These are phyloP conservation scores for Drosophila asahinai DNA, from an alignment of 1,140 invertebrate genomes.

Conservation along the genomic window DNA sequence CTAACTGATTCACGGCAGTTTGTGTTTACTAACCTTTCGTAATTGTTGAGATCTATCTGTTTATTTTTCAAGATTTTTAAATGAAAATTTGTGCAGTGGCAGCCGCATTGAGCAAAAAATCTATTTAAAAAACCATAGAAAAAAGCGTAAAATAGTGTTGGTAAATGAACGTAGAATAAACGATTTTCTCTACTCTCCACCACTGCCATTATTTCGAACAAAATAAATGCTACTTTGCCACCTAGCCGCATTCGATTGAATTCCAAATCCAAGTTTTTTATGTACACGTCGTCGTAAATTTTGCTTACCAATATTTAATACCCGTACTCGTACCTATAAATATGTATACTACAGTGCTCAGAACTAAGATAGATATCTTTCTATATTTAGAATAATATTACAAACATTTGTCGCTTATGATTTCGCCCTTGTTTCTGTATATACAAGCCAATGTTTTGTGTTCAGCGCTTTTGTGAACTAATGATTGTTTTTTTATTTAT, in stretches of 20 bases:
- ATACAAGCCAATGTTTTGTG: conserved; percentile 42
- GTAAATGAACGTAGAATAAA: conserved; percentile 63
- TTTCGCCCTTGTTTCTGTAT: conserved; percentile 52
- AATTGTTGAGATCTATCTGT: conserved; percentile 66
- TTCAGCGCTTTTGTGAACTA: conserved; percentile 67
- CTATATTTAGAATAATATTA: conserved; percentile 30
- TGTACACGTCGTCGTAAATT: conserved; percentile 82
- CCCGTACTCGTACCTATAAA: conserved; percentile 58
- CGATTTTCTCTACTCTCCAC: conserved; percentile 37
- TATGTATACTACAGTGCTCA: conserved; percentile 45
- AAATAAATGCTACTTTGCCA: conserved; percentile 47
- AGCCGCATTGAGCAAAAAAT: conserved; percentile 61
- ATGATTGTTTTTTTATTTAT: conserved; percentile 58
- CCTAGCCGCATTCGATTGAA: conserved; percentile 42
- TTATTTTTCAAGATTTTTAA: conserved; percentile 60
- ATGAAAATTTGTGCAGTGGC: conserved; percentile 63
- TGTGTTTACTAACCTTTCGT: conserved; percentile 65
- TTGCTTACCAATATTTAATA: conserved; percentile 50
- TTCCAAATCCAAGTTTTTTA: conserved; percentile 75
- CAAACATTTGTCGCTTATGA: conserved; percentile 16
- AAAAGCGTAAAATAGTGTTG: conserved; percentile 71
- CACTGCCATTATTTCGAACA: conserved; percentile 40
- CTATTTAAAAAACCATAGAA: conserved; percentile 26
- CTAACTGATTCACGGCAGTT: conserved; percentile 38
- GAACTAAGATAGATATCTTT: conserved; percentile 52